A percentile compares a stretch with the other conserved stretches of the same genome.
phyloP scores from a whole-genome alignment of 2,113 vertebrate species.

The Corapipo altera region DNA sequence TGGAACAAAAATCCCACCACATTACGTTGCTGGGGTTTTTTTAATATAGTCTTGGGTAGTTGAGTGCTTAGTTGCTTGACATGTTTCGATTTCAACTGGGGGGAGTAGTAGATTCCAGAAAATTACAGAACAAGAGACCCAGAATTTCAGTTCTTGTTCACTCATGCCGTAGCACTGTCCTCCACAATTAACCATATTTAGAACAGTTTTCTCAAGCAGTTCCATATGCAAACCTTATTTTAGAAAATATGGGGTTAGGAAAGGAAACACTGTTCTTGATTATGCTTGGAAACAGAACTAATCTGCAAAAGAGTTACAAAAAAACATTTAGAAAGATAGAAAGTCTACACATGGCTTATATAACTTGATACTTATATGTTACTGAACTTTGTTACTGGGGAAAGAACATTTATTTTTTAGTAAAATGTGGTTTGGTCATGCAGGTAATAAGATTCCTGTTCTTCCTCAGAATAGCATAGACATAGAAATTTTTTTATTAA shows the following conservation, averaged over 20 bases:
- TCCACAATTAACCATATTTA: background rate
- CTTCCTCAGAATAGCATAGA: background rate
- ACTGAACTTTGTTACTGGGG: background rate
- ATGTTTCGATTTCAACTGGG: background rate
- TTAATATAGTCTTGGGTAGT: background rate
- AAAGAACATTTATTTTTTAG: background rate
- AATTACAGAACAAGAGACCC: background rate
- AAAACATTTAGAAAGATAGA: background rate
- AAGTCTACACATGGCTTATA: background rate
- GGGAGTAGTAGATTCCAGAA: background rate
- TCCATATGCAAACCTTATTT: background rate
- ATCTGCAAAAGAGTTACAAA: background rate
- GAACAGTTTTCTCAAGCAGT: background rate
- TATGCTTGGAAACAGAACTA: background rate
- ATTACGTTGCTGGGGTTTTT: background rate
- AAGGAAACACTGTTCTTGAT: background rate
- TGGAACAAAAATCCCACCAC: background rate
- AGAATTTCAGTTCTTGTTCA: background rate
- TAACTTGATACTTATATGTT: background rate
- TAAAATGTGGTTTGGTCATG: background rate
- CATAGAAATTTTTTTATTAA: background rate
- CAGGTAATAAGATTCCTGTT: background rate
- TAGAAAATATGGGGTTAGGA: background rate
- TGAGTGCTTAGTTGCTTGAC: background rate
- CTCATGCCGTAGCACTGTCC: accelerated